Base-by-base conservation (phyloP, 2,888 invertebrate genomes). In the Drosophila anomalata region DNA sequence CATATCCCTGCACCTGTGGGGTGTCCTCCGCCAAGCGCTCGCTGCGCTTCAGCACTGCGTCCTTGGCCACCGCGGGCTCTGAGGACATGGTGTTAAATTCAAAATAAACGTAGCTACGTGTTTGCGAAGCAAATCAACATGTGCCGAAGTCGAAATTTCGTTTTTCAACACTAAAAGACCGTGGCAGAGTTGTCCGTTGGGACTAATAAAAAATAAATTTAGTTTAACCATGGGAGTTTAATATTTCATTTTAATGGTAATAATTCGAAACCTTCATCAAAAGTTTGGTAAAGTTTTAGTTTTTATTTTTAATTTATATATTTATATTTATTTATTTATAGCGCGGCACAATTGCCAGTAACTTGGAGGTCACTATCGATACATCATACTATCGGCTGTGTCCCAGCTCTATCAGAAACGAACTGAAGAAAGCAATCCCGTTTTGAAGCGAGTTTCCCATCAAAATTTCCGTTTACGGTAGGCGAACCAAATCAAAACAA, bases 1-100 rank as follows among this genome's bases (percentile, higher is more conserved):
- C 97, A 91, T 98, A 99, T 4, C 99, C 99, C 74, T 93, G 91
- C 0, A 97, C 96, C 59, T 92, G 93, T 0, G 95, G 94, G 0
- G 95, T 95, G 78, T 93, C 94, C 6, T 93, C 92, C 0, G 96
- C 95, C 60, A 96, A 90, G 5, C 94, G 93, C 70, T 94, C 93
- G 88, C 96, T 96, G 22, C 94, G 94, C 48, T 94, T 93, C 39
- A 97, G 91, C 4, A 97, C 96, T 1, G 96, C 95, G 73, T 94
- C 94, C 56, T 95, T 93, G 0, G 95, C 95, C 36, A 93, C 91
- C 75, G 93, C 93, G 0, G 91, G 91, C 61, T 90, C 91, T 8
- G 62, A 26, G 2, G 90, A 87, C 91, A 90, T 91, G 3, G 31
- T 47, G 31, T 47, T 12, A 39, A 71, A 53, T 55, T 53, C 58